phyloP scores from a whole-genome alignment of 2,888 invertebrate genomes.

The Conus canariensis region DNA sequence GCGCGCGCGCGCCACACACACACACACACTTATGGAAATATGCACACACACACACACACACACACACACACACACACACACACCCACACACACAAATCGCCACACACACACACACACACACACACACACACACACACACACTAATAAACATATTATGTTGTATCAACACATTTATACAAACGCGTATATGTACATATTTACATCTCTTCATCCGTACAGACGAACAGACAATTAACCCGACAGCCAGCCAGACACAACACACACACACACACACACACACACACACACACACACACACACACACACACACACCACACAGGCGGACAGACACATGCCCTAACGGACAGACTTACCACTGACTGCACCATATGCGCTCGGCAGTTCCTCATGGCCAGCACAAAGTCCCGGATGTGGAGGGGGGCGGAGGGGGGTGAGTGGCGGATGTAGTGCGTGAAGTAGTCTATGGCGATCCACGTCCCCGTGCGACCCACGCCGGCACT shows the following conservation, averaged over 20 bases:
- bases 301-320: not conserved
- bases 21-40: not conserved
- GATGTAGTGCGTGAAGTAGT: slow-evolving; percentile 47
- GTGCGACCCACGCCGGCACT: slow-evolving; percentile 52
- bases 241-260: too few species aligned
- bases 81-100: not conserved
- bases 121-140: not conserved
- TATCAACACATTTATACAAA: too few species aligned
- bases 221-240: too few species aligned
- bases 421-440: not conserved
- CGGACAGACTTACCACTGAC: slow-evolving; percentile 37
- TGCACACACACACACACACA: not conserved
- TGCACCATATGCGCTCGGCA: slow-evolving; percentile 48
- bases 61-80: not conserved
- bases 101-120: not conserved
- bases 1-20: too few species aligned
- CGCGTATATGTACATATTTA: too few species aligned
- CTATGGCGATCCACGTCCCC: slow-evolving; percentile 48
- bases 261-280: slow-evolving; percentile 4
- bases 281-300: not conserved
- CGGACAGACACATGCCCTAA: not conserved
- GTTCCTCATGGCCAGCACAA: slow-evolving; percentile 46
- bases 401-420: slow-evolving; percentile 45
- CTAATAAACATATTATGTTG: not conserved
- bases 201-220: too few species aligned